Conservation (phyloP, 1,140 invertebrate genomes). For the Scaptodrosophila lebanonensis region DNA sequence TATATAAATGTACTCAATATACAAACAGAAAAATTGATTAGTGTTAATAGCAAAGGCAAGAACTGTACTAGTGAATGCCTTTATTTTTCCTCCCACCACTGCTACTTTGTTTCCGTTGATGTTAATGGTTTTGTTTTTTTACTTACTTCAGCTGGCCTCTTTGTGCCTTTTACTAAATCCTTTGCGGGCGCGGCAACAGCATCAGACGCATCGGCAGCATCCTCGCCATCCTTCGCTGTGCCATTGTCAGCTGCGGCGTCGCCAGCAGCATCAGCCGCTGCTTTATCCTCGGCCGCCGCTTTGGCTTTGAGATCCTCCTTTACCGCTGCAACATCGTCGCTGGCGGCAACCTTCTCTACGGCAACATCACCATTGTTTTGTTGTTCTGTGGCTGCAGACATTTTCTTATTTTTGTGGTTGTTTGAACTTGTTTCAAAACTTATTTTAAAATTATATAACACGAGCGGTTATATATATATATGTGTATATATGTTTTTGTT, state of each 20-base stretch:
- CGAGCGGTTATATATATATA: slow-evolving; percentile 38
- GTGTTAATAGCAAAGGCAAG: slow-evolving; percentile 18
- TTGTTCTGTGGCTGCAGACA: slow-evolving; percentile 77
- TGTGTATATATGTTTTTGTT: slow-evolving; percentile 37
- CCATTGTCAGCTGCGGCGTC: slow-evolving; percentile 63
- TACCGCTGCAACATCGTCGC: slow-evolving; percentile 54
- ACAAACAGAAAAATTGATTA: not conserved
- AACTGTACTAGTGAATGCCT: no score
- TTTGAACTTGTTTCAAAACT: slow-evolving; percentile 37
- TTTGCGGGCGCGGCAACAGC: slow-evolving; percentile 65
- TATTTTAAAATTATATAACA: slow-evolving; percentile 51
- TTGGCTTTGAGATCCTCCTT: slow-evolving; percentile 76
- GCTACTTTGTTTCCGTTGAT: not conserved
- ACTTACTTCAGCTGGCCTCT: slow-evolving; percentile 75
- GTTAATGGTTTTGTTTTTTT: not conserved
- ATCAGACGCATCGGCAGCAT: slow-evolving; percentile 48
- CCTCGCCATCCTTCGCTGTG: slow-evolving; percentile 65
- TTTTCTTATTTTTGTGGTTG: slow-evolving; percentile 47
- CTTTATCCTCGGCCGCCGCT: slow-evolving; percentile 63
- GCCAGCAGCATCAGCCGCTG: slow-evolving; percentile 57
- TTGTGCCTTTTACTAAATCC: slow-evolving; percentile 73
- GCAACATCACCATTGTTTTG: slow-evolving; percentile 75
- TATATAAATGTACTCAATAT: not conserved
- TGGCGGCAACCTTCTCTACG: slow-evolving; percentile 69
- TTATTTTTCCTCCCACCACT: no score